phyloP scores from a whole-genome alignment of 1,140 invertebrate species.

The Papilio polyxenes region DNA sequence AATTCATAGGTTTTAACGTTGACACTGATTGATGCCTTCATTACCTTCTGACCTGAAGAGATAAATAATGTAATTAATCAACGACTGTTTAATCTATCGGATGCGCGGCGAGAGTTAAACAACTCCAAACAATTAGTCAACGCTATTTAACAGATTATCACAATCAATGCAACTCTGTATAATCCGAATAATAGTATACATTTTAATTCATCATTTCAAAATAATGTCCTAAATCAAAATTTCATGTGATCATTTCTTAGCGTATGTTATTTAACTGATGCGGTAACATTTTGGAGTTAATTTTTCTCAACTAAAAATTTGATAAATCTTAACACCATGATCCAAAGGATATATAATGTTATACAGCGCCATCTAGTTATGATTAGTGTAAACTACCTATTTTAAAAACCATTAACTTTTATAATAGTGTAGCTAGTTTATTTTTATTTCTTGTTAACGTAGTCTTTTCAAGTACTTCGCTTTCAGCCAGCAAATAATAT shows the following conservation, averaged over 20 bases:
- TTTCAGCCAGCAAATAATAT: background rate
- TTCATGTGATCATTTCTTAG: no score
- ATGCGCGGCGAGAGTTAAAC: conserved; percentile 1
- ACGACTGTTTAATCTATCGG: conserved; percentile 21
- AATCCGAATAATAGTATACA: conserved; percentile 5
- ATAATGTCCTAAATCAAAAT: background rate
- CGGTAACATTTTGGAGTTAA: no score
- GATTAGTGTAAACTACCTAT: background rate
- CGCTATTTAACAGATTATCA: conserved; percentile 17
- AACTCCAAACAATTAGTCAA: conserved; percentile 32
- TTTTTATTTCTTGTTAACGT: background rate
- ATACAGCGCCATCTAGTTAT: background rate
- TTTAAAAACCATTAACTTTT: background rate
- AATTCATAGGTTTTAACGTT: conserved; percentile 10
- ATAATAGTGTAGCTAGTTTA: background rate
- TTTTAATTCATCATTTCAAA: background rate
- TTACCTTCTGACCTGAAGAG: conserved; percentile 25
- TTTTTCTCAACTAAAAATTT: background rate
- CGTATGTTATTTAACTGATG: no score
- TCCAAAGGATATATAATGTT: background rate
- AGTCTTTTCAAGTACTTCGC: background rate
- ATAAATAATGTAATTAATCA: conserved; percentile 30
- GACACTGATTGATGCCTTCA: conserved; percentile 30
- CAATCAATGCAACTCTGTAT: background rate
- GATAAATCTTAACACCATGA: background rate